Evolutionary conservation across 1,140 invertebrate species (phyloP), one percentile per base, ranked within the genome.

Genomic region (Schmidtea mediterranea): DNA sequence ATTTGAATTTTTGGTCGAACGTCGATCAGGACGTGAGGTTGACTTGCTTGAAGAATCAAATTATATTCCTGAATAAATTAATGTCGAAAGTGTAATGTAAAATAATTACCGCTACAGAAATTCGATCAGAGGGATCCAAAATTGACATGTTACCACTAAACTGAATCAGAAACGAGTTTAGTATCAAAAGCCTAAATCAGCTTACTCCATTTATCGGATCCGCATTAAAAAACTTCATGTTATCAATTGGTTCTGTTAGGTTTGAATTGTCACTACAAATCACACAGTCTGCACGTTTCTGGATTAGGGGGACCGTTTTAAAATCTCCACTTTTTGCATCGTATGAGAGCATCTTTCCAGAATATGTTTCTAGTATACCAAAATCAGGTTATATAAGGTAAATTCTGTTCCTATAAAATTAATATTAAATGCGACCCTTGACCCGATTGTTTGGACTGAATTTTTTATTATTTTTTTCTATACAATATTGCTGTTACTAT

Each of bases 301-400:
- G 59, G 21, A 87, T 71, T 1, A 97, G 63, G 61, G 75, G 77
- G 0, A 95, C 73, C 51, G 73, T 78, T 40, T 76, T 71, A 58
- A 87, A 87, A 15, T 61, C 71, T 32, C 73, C 73, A 51, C 74
- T 72, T 2, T 73, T 64, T 5, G 76, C 86, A 67, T 95, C 87
- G 61, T 84, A 92, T 19, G 92, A 60, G 0, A 94, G 60, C 60
- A 95, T 63, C 8, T 15, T 15, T 43, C 22, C 38, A 50, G 5
- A 46, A 2, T 16, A 32, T 2, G 10, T 38, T 2, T 5, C 39
- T 32, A 32, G n/a, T n/a, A n/a, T n/a, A n/a, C n/a, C n/a, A n/a
- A n/a, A n/a, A n/a, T n/a, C n/a, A n/a, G n/a, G n/a, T n/a, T n/a
- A n/a, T n/a, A n/a, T n/a, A n/a, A n/a, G n/a, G n/a, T n/a, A n/a